Evolutionary conservation across 2,113 vertebrate species (phyloP), one percentile per base, ranked within the genome.

Genomic region (Progne subis): DNA sequence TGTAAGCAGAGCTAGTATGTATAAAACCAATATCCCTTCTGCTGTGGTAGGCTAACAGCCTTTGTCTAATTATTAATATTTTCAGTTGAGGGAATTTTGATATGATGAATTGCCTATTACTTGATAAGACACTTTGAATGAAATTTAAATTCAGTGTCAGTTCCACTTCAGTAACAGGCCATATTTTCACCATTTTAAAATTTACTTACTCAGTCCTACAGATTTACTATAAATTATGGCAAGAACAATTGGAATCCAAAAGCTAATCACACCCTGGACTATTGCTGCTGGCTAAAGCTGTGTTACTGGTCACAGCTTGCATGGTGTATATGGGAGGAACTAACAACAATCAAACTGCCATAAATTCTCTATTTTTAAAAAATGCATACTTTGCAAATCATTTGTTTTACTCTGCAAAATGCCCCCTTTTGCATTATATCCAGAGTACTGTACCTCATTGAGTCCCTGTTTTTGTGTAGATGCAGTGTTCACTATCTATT

Each of bases 1-100:
- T 24, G 32, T 55, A 90, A 94, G 70, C 6, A 10, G 68, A 82
- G 44, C 60, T 68, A 25, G 14, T 92, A 53, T 80, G 46, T 92
- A 64, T 74, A 92, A 96, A 88, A 56, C 39, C 50, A 72, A 52
- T 95, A 87, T 74, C 64, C 70, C 87, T 91, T 90, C 82, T 80
- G 55, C 82, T 84, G 15, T 34, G 37, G 29, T 57, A 31, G 52
- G n/a, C 83, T 88, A 72, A 52, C 44, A 89, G 59, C 67, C 29
- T 91, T 90, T 87, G 63, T 74, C 63, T 90, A 94, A 95, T 94
- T 86, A 65, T 52, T 80, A 90, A 16, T 86, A 88, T 93, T 95
- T 92, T 82, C 67, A 83, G 57, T 76, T 88, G 90, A 84, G 44
- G 47, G 57, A 71, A 70, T 88, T 92, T 57, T 70, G 82, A 60